phyloP scores from a whole-genome alignment of 2,113 vertebrate species.

The Urocitellus parryii region DNA sequence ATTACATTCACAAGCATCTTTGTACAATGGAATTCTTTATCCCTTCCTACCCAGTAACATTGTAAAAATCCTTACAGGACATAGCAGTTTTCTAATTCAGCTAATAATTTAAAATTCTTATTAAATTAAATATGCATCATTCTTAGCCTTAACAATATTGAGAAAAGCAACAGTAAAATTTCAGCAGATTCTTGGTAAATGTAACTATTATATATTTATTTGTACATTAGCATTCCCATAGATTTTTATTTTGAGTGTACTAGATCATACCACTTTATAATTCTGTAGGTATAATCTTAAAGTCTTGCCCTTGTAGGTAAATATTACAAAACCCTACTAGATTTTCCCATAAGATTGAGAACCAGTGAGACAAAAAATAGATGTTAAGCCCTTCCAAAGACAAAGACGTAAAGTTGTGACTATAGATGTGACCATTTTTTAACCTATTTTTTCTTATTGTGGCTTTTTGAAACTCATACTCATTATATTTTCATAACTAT shows the following conservation, averaged over 20 bases:
- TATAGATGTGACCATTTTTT: neutral
- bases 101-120: neutral
- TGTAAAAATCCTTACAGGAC: conserved; percentile 3
- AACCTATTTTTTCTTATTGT: neutral
- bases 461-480: conserved; percentile 7
- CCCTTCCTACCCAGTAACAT: neutral
- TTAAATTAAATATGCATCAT: neutral
- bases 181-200: neutral
- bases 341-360: conserved; percentile 8
- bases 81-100: neutral
- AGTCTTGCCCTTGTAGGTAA: neutral
- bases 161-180: conserved; percentile 22
- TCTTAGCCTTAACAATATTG: neutral
- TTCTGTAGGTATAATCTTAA: conserved; percentile 10
- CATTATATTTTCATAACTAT: conserved; percentile 41
- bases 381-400: conserved; percentile 20
- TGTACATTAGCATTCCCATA: neutral
- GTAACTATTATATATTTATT: neutral
- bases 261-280: neutral
- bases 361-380: conserved; percentile 29
- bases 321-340: neutral
- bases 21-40: neutral
- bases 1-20: conserved; percentile 31
- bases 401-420: neutral
- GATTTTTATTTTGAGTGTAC: conserved; percentile 19